Evolutionary conservation across 2,888 invertebrate species (phyloP), one percentile per base, ranked within the genome.

Genomic region (Gonocerus acuteangulatus): DNA sequence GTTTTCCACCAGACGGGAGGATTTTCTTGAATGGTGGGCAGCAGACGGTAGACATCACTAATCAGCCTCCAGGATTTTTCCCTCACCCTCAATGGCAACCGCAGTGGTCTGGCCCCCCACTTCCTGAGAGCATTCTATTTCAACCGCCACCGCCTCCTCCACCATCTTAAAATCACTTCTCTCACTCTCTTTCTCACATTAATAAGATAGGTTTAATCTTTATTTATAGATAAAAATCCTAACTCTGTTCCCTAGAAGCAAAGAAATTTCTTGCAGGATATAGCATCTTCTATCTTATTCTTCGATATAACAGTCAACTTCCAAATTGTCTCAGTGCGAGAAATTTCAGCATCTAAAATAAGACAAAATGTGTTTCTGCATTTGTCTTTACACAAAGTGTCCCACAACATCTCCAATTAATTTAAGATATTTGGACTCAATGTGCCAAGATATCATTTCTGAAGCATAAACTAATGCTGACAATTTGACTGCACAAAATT

Each of bases 41-140:
- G 4, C 52, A 52, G 52, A 34, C 36, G 52, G 21, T 22, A 18
- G 54, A 54, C 15, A 44, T 22, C 32, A 18, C 32, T 18, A 34
- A 34, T 19, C 51, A 51, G 34, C 36, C 51, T 51, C 51, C 51
- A 32, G 23, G 27, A 18, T 34, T 34, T 19, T 51, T 51, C 34
- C 34, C 3, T 34, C 57, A 47, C 4, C 57, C 19, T 13, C 42
- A 22, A 16, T 45, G 23, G 47, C 57, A 57, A 9, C 44, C 21
- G 57, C 57, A 57, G 47, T 57, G 57, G 57, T 34, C 57, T 57
- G 57, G 57, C 57, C 57, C 57, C 57, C 57, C 57, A 32, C 57
- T 57, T 9, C 57, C 57, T 42, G 45, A 57, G 45, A 44, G 47
- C 23, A 45, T 57, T 45, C 57, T 57, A 27, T 57, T 57, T 23